Evolutionary conservation across 2,797 vertebrate species (phyloP).

Genomic region (Mus spretus): DNA sequence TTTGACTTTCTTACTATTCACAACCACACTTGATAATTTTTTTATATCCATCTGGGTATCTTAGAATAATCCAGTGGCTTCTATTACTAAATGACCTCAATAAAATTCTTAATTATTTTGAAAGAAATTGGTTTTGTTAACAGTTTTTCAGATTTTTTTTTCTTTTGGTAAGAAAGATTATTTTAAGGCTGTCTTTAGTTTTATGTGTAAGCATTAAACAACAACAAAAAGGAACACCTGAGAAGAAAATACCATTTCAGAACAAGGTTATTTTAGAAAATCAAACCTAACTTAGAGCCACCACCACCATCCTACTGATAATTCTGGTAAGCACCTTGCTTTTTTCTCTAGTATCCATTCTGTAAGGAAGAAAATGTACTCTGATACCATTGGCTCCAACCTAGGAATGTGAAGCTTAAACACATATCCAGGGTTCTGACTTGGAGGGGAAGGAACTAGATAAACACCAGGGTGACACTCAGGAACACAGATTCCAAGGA

Average conservation of each 20-base stretch:
- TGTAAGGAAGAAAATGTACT: background rate
- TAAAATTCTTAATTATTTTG: background rate
- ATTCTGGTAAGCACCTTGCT: background rate
- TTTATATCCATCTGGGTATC: background rate
- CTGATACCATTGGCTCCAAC: background rate
- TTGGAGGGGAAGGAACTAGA: background rate
- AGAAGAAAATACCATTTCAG: background rate
- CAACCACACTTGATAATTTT: background rate
- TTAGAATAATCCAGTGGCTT: background rate
- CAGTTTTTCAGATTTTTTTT: background rate
- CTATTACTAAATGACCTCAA: background rate
- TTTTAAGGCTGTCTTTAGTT: constrained; percentile 20
- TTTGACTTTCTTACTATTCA: constrained; percentile 34
- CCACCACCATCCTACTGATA: background rate
- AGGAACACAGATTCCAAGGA: background rate
- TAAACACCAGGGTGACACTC: background rate
- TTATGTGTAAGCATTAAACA: background rate
- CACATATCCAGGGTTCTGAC: background rate
- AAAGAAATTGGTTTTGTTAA: constrained; percentile 41
- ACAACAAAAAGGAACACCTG: background rate
- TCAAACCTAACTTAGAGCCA: background rate
- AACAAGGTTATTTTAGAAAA: background rate
- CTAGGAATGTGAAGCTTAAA: constrained; percentile 1
- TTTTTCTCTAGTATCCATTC: background rate
- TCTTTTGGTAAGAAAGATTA: background rate